Evolutionary conservation across 35 echinoderm and acorn worm species (phyloP), one percentile per base, ranked within the genome.

Genomic region (Apostichopus japonicus): DNA sequence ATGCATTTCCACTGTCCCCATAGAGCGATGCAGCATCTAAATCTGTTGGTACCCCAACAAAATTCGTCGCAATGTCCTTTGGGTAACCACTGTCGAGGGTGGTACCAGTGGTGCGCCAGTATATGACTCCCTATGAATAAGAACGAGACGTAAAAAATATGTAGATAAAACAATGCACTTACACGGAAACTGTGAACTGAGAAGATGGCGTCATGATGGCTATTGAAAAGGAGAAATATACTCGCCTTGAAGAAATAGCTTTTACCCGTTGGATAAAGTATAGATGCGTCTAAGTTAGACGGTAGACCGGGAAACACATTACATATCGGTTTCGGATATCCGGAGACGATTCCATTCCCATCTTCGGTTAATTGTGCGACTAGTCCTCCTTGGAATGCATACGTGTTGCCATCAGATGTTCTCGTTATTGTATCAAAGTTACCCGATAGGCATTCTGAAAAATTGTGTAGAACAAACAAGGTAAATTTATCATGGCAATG

Each of bases 171-270:
- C 25, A 25, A 25, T 25, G 25, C 25, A 25, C 25, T 25, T 25
- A 44, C 33, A 44, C 4, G 33, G 4, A 44, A 44, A 44, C 1
- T 44, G 33, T 44, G 33, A 44, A 44, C 33, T 44, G 33, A 44
- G 33, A 44, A 44, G 33, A 44, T 44, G 33, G 33, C 33, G 33
- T 44, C 33, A 44, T 44, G 33, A 44, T 44, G 4, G 4, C 2
- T 44, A 44, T 44, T 44, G 2, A 44, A 44, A 44, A 44, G 33
- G 33, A 44, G 33, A 44, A 44, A 44, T 44, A 44, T 80, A 14
- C 78, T 80, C 25, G 14, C 78, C 78, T 80, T 80, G 25, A 80
- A 80, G 52, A 80, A 80, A 53, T 33, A 80, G 24, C 21, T 80
- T 80, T 80, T 80, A 8, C 78, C 78, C 0, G 6, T 11, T 15